Evolutionary conservation across 2,888 invertebrate genomes (phyloP).

Genomic region (Mongoloraphidia duomilia): DNA sequence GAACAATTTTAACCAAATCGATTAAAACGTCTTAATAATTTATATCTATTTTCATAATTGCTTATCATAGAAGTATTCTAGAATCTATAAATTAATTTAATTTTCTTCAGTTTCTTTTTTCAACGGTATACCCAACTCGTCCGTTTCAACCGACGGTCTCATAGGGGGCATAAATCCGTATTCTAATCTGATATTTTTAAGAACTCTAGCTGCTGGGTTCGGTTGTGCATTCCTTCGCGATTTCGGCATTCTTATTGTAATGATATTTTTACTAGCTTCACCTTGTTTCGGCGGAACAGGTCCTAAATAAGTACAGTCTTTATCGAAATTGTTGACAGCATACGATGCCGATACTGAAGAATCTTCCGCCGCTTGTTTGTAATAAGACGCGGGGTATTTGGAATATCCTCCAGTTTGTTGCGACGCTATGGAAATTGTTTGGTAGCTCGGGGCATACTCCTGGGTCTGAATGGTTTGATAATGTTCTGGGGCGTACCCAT

Average conservation of each 20-base stretch:
- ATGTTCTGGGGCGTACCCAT: neutral
- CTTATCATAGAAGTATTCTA: too few relatives aligned
- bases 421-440: slow-evolving; percentile 1
- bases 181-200: slow-evolving; percentile 55
- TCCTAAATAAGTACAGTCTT: slow-evolving; percentile 30
- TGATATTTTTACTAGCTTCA: slow-evolving; percentile 21
- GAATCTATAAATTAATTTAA: neutral
- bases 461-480: neutral
- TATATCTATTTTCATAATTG: too few relatives aligned
- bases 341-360: neutral
- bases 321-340: neutral
- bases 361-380: slow-evolving; percentile 8
- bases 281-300: slow-evolving; percentile 32
- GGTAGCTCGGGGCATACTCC: slow-evolving; percentile 13
- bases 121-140: slow-evolving; percentile 53
- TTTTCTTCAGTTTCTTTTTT: slow-evolving; percentile 26
- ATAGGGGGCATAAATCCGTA: slow-evolving; percentile 73
- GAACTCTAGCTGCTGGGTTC: slow-evolving; percentile 27
- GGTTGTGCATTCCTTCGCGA: slow-evolving; percentile 27
- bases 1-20: too few relatives aligned
- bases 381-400: neutral
- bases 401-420: neutral
- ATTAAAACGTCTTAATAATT: too few relatives aligned
- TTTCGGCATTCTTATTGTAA: slow-evolving; percentile 33
- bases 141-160: slow-evolving; percentile 66